These are phyloP conservation scores for Calephelis nemesis DNA, from an alignment of 1,140 invertebrate genomes.

Conservation along the genomic window DNA sequence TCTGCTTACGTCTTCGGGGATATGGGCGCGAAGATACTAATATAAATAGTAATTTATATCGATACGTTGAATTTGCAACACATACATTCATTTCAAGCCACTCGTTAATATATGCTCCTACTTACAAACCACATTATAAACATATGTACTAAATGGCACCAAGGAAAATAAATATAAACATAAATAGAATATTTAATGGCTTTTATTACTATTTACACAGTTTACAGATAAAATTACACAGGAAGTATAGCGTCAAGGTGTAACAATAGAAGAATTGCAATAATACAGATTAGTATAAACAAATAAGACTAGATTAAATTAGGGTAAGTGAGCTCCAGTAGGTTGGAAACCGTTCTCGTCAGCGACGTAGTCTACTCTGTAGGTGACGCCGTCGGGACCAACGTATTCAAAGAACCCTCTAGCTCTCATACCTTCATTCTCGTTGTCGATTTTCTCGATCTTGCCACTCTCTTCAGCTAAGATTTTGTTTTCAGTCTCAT, in stretches of 20 bases:
- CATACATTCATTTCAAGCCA: too few species aligned
- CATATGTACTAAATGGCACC: too few species aligned
- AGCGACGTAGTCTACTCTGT: slow-evolving; percentile 83
- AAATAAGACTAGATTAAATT: slow-evolving; percentile 35
- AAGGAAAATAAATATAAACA: too few species aligned
- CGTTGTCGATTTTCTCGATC: slow-evolving; percentile 68
- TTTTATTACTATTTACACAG: slow-evolving; percentile 1
- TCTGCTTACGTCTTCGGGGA: too few species aligned
- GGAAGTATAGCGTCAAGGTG: background rate
- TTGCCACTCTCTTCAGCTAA: slow-evolving; percentile 78
- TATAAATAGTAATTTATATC: too few species aligned
- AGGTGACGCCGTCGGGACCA: slow-evolving; percentile 83
- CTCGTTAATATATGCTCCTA: too few species aligned
- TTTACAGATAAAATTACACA: background rate
- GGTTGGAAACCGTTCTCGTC: slow-evolving; percentile 85
- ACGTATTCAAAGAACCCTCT: slow-evolving; percentile 81
- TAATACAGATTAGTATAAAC: background rate
- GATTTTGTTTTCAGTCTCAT: slow-evolving; percentile 84
- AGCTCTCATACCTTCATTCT: slow-evolving; percentile 78
- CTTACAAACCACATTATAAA: too few species aligned
- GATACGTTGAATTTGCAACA: too few species aligned
- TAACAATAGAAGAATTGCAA: background rate
- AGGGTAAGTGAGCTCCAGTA: slow-evolving; percentile 78
- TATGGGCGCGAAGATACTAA: too few species aligned
- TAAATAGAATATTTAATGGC: too few species aligned